Percentiles rank a stretch among this genome's conserved stretches.
These are phyloP conservation scores for Lutraria lutraria DNA, from an alignment of 2,888 invertebrate genomes.

Conservation along the genomic window DNA sequence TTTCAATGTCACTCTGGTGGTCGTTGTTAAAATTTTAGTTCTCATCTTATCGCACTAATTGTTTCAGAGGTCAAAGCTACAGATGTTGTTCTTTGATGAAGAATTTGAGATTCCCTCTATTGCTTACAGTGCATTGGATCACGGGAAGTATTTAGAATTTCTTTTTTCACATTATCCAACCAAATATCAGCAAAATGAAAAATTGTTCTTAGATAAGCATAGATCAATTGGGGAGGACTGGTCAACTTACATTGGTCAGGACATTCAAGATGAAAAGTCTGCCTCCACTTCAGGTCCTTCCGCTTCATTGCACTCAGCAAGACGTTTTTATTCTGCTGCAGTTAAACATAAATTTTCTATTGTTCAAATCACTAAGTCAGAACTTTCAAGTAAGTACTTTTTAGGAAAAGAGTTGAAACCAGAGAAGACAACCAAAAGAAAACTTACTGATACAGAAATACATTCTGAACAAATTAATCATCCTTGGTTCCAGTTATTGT, in stretches of 20 bases:
- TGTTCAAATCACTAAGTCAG: not conserved
- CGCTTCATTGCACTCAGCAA: not conserved
- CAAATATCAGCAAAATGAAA: not conserved
- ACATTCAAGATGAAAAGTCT: not conserved
- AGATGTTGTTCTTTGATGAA: conserved; percentile 27
- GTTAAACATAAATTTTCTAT: not conserved
- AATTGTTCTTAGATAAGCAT: not conserved
- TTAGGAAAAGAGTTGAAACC: not conserved
- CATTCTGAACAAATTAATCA: not conserved
- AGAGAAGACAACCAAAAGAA: not conserved
- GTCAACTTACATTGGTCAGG: not conserved
- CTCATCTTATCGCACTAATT: too few relatives aligned
- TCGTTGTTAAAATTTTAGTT: too few relatives aligned
- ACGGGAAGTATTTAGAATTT: conserved; percentile 31
- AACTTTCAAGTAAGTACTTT: not conserved
- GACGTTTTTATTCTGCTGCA: not conserved
- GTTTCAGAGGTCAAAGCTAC: conserved; percentile 15
- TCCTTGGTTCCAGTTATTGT: not conserved
- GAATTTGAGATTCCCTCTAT: not conserved
- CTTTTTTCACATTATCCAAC: conserved; percentile 3
- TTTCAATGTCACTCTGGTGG: too few relatives aligned
- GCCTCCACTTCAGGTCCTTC: not conserved
- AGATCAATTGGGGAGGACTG: not conserved
- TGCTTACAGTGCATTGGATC: not conserved
- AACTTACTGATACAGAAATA: not conserved